phyloP scores from a whole-genome alignment of 2,113 vertebrate species.

The Colius striatus region DNA sequence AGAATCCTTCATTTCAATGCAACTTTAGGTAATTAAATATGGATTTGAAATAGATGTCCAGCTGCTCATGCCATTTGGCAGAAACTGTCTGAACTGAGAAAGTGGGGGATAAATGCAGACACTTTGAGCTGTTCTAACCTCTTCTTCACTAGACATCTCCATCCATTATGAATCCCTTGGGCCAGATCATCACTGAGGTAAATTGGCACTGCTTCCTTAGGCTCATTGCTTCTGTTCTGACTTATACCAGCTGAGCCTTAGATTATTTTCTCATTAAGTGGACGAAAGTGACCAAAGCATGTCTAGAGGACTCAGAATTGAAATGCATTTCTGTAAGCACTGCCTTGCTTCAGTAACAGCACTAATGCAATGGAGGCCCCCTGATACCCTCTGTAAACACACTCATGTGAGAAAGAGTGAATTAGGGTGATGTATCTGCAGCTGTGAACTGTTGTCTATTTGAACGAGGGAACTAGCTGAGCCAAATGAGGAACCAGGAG shows the following conservation, averaged over 20 bases:
- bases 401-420: neutral
- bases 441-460: neutral
- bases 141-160: constrained; percentile 32
- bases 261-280: constrained; percentile 52
- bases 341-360: neutral
- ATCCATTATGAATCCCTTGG: constrained; percentile 62
- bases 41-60: constrained; percentile 48
- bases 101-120: neutral
- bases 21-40: constrained; percentile 61
- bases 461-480: neutral
- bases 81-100: constrained; percentile 1
- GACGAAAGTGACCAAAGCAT: neutral
- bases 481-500: neutral
- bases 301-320: neutral
- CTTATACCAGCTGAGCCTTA: constrained; percentile 29
- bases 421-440: neutral
- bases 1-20: constrained; percentile 11
- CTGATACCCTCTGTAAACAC: neutral
- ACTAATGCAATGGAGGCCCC: neutral
- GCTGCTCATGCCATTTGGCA: constrained; percentile 50
- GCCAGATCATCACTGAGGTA: constrained; percentile 17
- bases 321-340: constrained; percentile 26
- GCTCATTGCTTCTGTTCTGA: neutral
- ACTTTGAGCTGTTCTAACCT: neutral
- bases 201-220: neutral